Conservation (phyloP, 2,797 vertebrate species). For the Ctenopoma multispine region DNA sequence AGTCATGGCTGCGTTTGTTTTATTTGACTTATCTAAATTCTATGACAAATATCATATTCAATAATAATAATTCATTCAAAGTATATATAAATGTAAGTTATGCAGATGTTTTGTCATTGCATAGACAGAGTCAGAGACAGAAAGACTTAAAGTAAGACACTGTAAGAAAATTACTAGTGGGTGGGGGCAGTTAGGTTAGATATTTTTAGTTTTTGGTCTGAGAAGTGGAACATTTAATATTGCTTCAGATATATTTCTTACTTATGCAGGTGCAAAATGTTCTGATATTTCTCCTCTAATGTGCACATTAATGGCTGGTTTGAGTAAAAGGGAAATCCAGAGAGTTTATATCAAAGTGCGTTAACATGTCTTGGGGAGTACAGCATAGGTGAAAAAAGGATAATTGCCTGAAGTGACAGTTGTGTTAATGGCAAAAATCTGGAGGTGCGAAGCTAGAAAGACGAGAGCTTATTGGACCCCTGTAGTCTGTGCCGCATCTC, state of each 20-base stretch:
- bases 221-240: neutral
- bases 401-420: too few relatives aligned
- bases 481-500: neutral
- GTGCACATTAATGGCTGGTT: neutral
- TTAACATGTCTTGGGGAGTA: too few relatives aligned
- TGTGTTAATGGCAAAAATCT: too few relatives aligned
- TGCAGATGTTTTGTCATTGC: too few relatives aligned
- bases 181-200: too few relatives aligned
- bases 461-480: too few relatives aligned
- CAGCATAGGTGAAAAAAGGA: too few relatives aligned
- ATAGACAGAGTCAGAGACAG: too few relatives aligned
- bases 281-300: slow-evolving; percentile 1
- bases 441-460: too few relatives aligned
- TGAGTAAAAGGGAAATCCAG: neutral
- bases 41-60: neutral
- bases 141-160: neutral
- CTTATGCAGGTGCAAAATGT: neutral
- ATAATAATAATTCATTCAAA: too few relatives aligned
- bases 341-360: too few relatives aligned
- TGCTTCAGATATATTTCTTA: neutral
- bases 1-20: slow-evolving; percentile 26
- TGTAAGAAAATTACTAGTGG: neutral
- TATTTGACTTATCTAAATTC: slow-evolving; percentile 13
- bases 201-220: neutral
- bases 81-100: neutral